Base-by-base conservation (phyloP, 1,140 invertebrate genomes). In the Camponotus floridanus region DNA sequence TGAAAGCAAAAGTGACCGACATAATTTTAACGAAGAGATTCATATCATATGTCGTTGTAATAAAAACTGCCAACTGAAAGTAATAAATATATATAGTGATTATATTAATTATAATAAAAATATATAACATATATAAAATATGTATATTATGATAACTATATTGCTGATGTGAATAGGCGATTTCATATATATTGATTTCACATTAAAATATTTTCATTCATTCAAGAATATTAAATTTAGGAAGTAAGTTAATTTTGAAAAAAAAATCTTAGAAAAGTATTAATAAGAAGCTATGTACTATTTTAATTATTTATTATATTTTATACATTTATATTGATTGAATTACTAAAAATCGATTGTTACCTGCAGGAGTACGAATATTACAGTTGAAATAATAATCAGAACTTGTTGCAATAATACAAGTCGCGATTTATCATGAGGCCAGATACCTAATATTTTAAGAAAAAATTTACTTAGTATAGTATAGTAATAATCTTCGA, bases 401-500 rank as follows among this genome's bases (percentile, higher is more conserved):
- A 83, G 21, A 3, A 74, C 1, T 3, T 15, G 57, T 2, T 61
- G 39, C 11, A 74, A 74, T 45, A 45, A 33, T 61, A 74, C 15
- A 26, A 74, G 61, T 61, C 31, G 79, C 18, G 68, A 74, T 74
- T 3, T 74, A 11, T 83, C 26, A 59, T 74, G n/a, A 45, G 79
- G 26, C 51, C 70, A 74, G 18, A 83, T 61, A 48, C 68, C 68
- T 13, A 83, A 8, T 42, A 31, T 1, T 5, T 21, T 83, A 36
- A 74, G 13, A 21, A 83, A 8, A 15, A 3, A 21, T 8, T 21
- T 64, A 51, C 64, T 64, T 11, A 76, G 13, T 31, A 42, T 51
- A 42, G 55, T 39, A 42, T 74, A 76, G 36, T 64, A 51, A 76
- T 61, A 3, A 42, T 80, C 65, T 39, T 70, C 79, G 26, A 45